Percentiles rank a stretch among this genome's conserved stretches.
Conservation (phyloP, 2,888 invertebrate genomes). For the Ophion obscuratus region DNA sequence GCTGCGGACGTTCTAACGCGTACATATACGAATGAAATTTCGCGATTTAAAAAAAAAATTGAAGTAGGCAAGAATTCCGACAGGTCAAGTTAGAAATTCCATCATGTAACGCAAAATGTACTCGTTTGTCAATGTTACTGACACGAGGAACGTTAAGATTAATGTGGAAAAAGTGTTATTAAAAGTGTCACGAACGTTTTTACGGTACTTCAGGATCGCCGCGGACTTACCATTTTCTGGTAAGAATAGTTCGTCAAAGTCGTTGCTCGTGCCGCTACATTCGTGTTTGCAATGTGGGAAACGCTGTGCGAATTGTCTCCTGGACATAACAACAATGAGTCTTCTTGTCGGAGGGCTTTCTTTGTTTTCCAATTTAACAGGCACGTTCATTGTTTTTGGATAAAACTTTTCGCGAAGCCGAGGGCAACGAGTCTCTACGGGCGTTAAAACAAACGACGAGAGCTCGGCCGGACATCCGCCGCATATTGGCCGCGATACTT, state of each 20-base stretch:
- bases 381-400: conserved; percentile 58
- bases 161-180: neutral
- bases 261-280: conserved; percentile 44
- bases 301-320: conserved; percentile 46
- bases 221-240: conserved; percentile 59
- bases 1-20: too few relatives aligned
- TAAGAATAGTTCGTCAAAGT: conserved; percentile 51
- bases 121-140: too few relatives aligned
- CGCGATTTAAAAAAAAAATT: too few relatives aligned
- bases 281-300: conserved; percentile 47
- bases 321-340: conserved; percentile 65
- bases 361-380: conserved; percentile 63
- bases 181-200: conserved; percentile 4
- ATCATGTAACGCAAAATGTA: too few relatives aligned
- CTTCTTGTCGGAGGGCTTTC: conserved; percentile 50
- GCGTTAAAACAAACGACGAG: conserved; percentile 49
- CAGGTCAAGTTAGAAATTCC: too few relatives aligned
- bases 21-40: too few relatives aligned
- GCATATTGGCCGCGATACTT: conserved; percentile 6
- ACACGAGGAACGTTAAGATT: too few relatives aligned
- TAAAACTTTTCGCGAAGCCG: conserved; percentile 47
- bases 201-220: neutral
- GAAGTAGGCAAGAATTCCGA: too few relatives aligned
- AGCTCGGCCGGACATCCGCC: neutral
- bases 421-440: conserved; percentile 58